A percentile compares a stretch with the other conserved stretches of the same genome.
phyloP scores from a whole-genome alignment of 1,140 invertebrate genomes.

The Wiebesia pumilae region DNA sequence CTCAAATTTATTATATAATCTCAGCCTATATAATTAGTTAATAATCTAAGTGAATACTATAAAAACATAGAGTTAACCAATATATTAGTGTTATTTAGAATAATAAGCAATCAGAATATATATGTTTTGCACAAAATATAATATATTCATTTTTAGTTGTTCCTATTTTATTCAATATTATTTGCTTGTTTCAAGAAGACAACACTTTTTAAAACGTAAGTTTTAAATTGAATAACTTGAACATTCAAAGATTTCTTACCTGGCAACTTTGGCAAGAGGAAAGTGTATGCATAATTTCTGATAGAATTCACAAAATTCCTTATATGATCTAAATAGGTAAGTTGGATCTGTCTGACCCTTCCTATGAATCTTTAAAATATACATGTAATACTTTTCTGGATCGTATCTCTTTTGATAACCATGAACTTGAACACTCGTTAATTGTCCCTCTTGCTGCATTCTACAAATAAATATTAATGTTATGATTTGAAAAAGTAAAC shows the following conservation, averaged over 20 bases:
- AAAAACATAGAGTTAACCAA: no score
- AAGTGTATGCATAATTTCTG: slow-evolving; percentile 95
- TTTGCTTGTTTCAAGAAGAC: no score
- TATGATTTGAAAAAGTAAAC: no score
- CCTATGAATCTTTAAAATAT: slow-evolving; percentile 90
- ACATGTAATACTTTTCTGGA: slow-evolving; percentile 99
- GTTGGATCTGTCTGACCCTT: slow-evolving; percentile 89
- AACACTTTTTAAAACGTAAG: neutral
- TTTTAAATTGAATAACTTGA: neutral
- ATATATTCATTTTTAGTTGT: no score
- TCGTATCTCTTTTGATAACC: slow-evolving; percentile 96
- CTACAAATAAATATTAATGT: slow-evolving; percentile 70
- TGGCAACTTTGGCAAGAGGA: slow-evolving; percentile 90
- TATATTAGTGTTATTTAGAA: no score
- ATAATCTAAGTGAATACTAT: no score
- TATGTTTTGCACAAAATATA: no score
- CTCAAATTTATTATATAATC: no score
- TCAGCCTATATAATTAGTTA: no score
- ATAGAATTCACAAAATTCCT: slow-evolving; percentile 97
- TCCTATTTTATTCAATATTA: no score
- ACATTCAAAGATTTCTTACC: slow-evolving; percentile 76
- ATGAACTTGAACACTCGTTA: slow-evolving; percentile 89
- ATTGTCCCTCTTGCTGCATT: slow-evolving; percentile 91
- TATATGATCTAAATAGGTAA: slow-evolving; percentile 93
- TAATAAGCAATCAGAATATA: no score